Conservation (phyloP, 2,888 invertebrate species). For the Rotaria macrura region DNA sequence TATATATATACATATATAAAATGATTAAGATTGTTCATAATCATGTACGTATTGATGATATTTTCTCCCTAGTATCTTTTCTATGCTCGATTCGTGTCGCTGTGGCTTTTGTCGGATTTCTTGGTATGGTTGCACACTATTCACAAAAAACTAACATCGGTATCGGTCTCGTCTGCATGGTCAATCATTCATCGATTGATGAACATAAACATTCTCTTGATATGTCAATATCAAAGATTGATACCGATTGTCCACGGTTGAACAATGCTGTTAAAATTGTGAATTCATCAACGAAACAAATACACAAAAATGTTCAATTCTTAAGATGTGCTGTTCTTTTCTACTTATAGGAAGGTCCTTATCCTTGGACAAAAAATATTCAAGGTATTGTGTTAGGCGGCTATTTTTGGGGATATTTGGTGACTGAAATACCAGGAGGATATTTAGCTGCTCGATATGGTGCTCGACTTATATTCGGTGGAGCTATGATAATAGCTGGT, state of each 20-base stretch:
- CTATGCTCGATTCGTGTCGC: neutral
- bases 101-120: neutral
- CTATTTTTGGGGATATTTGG: conserved; percentile 32
- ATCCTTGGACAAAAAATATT: conserved; percentile 24
- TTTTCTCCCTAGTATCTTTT: neutral
- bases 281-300: neutral
- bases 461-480: conserved; percentile 23
- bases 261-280: neutral
- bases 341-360: conserved; percentile 21
- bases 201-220: neutral
- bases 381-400: conserved; percentile 25
- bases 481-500: conserved; percentile 20
- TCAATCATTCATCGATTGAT: conserved; percentile 29
- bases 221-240: neutral
- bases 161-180: conserved; percentile 33
- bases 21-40: neutral
- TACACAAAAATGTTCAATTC: neutral
- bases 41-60: too few species aligned
- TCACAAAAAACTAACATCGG: conserved; percentile 30
- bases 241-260: neutral
- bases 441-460: conserved; percentile 26
- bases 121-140: conserved; percentile 20
- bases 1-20: neutral
- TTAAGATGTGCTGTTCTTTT: too few species aligned
- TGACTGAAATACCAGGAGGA: conserved; percentile 32